Evolutionary conservation across 2,113 vertebrate species (phyloP).

Genomic region (Lophura nycthemera): DNA sequence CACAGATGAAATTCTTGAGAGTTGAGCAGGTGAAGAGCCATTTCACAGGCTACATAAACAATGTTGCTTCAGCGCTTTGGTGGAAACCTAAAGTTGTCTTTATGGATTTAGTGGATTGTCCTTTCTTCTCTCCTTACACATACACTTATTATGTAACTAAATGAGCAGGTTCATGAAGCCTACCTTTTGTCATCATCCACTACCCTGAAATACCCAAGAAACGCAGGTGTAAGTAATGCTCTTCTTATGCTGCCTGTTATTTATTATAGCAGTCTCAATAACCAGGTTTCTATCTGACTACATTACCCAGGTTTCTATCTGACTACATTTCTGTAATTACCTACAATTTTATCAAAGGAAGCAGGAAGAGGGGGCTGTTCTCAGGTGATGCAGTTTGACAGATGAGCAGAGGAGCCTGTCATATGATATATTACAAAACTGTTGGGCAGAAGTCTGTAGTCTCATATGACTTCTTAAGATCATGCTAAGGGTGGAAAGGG

Average conservation of each 20-base stretch:
- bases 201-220: background rate
- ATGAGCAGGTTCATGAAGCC: background rate
- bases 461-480: background rate
- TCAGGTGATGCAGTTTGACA: background rate
- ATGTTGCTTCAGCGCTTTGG: background rate
- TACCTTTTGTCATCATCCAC: background rate
- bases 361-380: background rate
- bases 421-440: background rate
- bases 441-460: background rate
- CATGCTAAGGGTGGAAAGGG: background rate
- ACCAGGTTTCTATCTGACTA: background rate
- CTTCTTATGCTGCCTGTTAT: background rate
- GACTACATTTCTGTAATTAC: background rate
- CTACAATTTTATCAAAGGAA: constrained; percentile 7
- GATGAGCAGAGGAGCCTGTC: background rate
- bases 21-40: background rate
- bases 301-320: background rate
- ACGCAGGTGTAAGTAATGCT: background rate
- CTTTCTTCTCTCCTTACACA: background rate
- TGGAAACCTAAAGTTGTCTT: background rate
- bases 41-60: rapidly evolving
- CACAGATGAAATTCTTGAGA: background rate
- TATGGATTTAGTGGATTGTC: background rate
- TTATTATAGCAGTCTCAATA: background rate
- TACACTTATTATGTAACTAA: rapidly evolving